A percentile compares a stretch with the other conserved stretches of the same genome.
phyloP scores from a whole-genome alignment of 2,797 vertebrate genomes.

The Eutrigla gurnardus region DNA sequence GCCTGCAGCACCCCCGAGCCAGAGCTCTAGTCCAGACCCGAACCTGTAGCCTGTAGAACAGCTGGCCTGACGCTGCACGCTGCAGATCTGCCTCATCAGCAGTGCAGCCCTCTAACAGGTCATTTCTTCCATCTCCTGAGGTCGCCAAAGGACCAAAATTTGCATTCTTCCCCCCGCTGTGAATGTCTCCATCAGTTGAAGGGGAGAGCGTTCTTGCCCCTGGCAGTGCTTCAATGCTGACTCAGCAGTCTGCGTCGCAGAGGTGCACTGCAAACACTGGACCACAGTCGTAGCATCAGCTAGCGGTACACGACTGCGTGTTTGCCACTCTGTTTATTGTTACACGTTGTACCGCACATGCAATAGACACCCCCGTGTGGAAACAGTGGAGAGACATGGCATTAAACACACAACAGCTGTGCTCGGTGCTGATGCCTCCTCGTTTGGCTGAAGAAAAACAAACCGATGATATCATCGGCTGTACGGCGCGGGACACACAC shows the following conservation, averaged over 20 bases:
- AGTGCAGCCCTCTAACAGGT: constrained; percentile 53
- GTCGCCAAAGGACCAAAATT: constrained; percentile 54
- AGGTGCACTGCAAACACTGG: constrained; percentile 39
- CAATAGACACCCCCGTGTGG: not conserved
- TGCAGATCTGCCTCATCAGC: constrained; percentile 73
- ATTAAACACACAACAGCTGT: constrained; percentile 31
- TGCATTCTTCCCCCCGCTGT: constrained; percentile 55
- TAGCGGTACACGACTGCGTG: constrained; percentile 34
- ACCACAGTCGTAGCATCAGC: constrained; percentile 29
- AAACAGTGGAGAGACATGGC: not conserved
- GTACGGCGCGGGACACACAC: constrained; percentile 8
- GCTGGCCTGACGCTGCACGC: constrained; percentile 55
- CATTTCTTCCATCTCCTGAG: constrained; percentile 55
- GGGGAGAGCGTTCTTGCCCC: constrained; percentile 56
- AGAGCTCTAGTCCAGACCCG: constrained; percentile 4
- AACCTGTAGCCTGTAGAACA: constrained; percentile 58
- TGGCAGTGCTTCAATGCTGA: constrained; percentile 50
- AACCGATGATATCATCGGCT: constrained; percentile 36
- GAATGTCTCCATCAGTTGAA: constrained; percentile 55
- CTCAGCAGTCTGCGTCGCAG: constrained; percentile 66
- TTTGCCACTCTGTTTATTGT: constrained; percentile 14
- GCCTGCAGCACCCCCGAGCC: constrained; percentile 1
- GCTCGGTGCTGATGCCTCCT: constrained; percentile 20
- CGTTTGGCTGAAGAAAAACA: constrained; percentile 16
- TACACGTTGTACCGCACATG: not conserved